Base-by-base conservation (phyloP, 2,797 vertebrate genomes). In the Epinephelus awoara region DNA sequence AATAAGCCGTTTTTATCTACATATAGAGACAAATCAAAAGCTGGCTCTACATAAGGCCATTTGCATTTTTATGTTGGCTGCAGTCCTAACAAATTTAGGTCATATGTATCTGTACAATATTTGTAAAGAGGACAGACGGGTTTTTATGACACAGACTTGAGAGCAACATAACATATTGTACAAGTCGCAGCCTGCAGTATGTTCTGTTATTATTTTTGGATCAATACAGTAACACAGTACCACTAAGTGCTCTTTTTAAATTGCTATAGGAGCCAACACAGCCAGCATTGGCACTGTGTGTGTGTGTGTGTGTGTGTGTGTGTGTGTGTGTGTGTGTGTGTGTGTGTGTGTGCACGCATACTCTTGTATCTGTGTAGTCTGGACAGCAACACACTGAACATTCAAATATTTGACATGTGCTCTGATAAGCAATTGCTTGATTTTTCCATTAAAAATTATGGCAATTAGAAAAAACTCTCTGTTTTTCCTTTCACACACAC, bases 401-500 rank as follows among this genome's bases (percentile, higher is more conserved):
- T 34, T 34, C 25, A 42, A 15, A 56, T 12, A 46, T 15, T 57
- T 8, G 9, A 34, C 38, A 67, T 23, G 17, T 40, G n/a, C 27
- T 50, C 27, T 50, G 6, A 61, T 34, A 17, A 63, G 19, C 42
- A 8, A 46, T n/a, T 14, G 18, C 14, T 47, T 25, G 9, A 58
- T 71, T 44, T 71, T 65, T 42, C n/a, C 34, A 44, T 55, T 14
- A 58, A 25, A 59, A 71, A 78, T 65, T 34, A 51, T n/a, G 9
- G 27, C 27, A 27, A 49, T 61, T 52, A 18, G 46, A 47, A 14
- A 46, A 23, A 23, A 50, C 47, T 42, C 34, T 44, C 58, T 10
- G 6, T 12, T 7, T 7, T 10, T 42, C 27, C 27, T 29, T 12
- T 10, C 3, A 3, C 6, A 49, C 15, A 40, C n/a, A 19, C 46